Evolutionary conservation across 2,113 vertebrate species (phyloP).

Genomic region (Varanus komodoensis): DNA sequence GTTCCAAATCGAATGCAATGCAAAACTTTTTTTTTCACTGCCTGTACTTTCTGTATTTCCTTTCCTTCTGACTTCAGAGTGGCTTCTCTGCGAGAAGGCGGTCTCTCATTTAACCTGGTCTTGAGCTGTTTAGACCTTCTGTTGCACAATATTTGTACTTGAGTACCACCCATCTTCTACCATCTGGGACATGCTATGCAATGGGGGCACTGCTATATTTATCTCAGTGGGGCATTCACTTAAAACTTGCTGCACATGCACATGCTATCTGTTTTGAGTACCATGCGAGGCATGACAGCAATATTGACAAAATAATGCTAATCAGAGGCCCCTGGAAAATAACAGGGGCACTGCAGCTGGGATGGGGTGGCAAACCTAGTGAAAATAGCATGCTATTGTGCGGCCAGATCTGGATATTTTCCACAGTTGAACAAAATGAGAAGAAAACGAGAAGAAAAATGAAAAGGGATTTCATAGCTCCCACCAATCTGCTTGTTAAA

Average conservation of each 20-base stretch:
- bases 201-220: background rate
- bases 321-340: background rate
- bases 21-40: too few relatives aligned
- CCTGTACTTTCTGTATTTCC: too few relatives aligned
- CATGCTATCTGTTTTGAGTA: background rate
- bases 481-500: slow-evolving; percentile 14
- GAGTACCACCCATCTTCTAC: background rate
- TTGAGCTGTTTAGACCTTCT: too few relatives aligned
- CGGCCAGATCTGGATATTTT: background rate
- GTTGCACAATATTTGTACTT: background rate
- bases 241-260: background rate
- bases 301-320: background rate
- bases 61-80: too few relatives aligned
- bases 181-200: background rate
- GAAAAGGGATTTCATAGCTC: background rate
- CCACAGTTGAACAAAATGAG: background rate
- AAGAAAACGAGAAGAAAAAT: background rate
- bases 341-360: background rate
- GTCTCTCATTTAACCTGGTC: too few relatives aligned
- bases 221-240: background rate
- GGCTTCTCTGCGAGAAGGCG: too few relatives aligned
- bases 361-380: background rate
- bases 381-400: background rate
- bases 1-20: too few relatives aligned
- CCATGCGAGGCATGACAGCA: background rate